Base-by-base conservation (phyloP, 2,888 invertebrate genomes). In the Monochamus alternatus region DNA sequence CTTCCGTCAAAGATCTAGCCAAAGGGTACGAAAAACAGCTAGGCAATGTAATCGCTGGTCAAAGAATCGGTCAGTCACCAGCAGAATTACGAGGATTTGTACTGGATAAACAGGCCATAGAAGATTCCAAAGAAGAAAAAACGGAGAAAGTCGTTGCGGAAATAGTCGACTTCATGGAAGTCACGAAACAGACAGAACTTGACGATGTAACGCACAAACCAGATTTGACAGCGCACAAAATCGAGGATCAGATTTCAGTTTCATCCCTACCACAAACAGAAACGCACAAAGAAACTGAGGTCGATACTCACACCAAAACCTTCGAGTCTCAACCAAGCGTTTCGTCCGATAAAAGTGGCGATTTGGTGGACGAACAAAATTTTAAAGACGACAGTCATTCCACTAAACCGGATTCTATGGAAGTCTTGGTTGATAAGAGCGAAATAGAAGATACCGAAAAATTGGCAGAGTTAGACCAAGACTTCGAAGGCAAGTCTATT, bases 361-460 rank as follows among this genome's bases (percentile, higher is more conserved):
- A 81, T 64, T 59, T 78, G 9, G 22, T 75, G 8, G 77, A 78
- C 8, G 75, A 77, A 31, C 75, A 83, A 62, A 87, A 81, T 78
- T 79, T 78, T 7, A 78, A 74, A 71, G 81, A 83, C 44, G 87
- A 86, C 59, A 85, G 83, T 55, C 73, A 78, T 47, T 84, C 88
- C 30, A 86, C 88, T 3, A 89, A 89, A 84, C 89, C 89, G 2
- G 89, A 90, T 82, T 90, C 89, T 0, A 84, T 90, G 84, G 90
- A 91, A 84, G 90, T 90, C 3, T 90, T 90, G 78, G 89, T 91
- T 9, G 90, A 90, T 79, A 90, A 90, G 84, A 89, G 90, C 80
- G 91, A 90, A 84, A 85, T 88, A 44, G 90, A 90, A 85, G 88
- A 89, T 76, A 89, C 89, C 0, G 90, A 90, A 84, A 91, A 90